phyloP scores from a whole-genome alignment of 2,797 vertebrate species.

The Gambelia wislizenii region DNA sequence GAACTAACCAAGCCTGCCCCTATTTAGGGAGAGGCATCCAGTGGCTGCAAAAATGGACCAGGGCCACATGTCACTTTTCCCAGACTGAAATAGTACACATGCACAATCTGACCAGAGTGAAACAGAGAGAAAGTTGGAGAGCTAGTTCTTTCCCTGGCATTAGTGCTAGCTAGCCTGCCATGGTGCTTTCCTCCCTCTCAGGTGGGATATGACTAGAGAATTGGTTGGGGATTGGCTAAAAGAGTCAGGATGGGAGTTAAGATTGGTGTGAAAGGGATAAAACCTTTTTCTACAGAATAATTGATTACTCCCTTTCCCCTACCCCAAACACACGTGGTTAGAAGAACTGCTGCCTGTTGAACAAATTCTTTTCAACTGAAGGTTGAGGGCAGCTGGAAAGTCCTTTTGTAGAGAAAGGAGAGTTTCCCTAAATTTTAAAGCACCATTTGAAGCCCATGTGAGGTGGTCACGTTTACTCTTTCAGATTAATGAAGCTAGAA shows the following conservation, averaged over 20 bases:
- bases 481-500: slow-evolving; percentile 88
- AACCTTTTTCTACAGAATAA: background rate
- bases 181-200: background rate
- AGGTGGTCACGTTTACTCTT: background rate
- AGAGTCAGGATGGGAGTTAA: background rate
- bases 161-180: background rate
- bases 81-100: background rate
- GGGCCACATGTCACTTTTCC: background rate
- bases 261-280: background rate
- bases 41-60: too few relatives aligned
- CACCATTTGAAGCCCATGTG: background rate
- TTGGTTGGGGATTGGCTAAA: background rate
- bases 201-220: background rate
- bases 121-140: background rate
- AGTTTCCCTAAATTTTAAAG: background rate
- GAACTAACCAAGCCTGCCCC: too few relatives aligned
- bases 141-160: background rate
- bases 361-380: background rate
- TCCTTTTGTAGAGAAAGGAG: background rate
- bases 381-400: background rate
- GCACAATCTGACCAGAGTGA: background rate
- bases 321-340: background rate
- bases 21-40: too few relatives aligned
- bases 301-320: background rate
- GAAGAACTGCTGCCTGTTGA: background rate